These are phyloP conservation scores for Numida meleagris DNA, from an alignment of 2,113 vertebrate genomes.

Conservation along the genomic window DNA sequence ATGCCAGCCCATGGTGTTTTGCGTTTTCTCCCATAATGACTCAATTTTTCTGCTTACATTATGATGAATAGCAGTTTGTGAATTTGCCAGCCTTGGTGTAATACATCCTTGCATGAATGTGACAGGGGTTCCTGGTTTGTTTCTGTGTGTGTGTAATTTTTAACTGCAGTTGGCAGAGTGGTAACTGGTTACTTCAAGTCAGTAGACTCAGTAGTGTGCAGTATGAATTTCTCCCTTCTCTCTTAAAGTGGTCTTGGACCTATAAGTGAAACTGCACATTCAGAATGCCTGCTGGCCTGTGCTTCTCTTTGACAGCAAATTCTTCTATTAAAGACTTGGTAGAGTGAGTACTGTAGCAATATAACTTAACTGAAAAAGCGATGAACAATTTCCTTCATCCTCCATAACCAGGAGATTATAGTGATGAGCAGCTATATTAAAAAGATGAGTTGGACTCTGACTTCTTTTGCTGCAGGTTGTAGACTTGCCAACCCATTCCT, in stretches of 20 bases:
- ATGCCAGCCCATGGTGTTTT: background rate
- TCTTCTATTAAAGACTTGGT: background rate
- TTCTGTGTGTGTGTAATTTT: background rate
- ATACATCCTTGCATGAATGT: background rate
- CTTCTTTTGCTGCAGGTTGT: background rate
- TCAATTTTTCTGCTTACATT: background rate
- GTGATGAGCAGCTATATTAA: background rate
- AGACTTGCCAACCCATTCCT: slow-evolving; percentile 11
- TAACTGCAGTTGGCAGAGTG: background rate
- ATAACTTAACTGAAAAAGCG: background rate
- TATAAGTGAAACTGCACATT: background rate
- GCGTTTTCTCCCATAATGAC: background rate
- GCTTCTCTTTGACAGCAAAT: background rate
- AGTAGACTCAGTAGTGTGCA: background rate
- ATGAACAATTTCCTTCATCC: background rate
- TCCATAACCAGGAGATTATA: background rate
- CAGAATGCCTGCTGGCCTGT: background rate
- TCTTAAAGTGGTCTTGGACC: background rate
- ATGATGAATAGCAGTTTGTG: background rate
- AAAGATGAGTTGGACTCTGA: background rate
- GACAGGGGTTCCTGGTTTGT: background rate
- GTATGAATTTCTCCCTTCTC: background rate
- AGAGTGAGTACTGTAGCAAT: background rate
- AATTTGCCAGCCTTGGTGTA: background rate
- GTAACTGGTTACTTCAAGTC: background rate